Conservation (phyloP, 1,140 invertebrate species). For the Neodiprion lecontei region DNA sequence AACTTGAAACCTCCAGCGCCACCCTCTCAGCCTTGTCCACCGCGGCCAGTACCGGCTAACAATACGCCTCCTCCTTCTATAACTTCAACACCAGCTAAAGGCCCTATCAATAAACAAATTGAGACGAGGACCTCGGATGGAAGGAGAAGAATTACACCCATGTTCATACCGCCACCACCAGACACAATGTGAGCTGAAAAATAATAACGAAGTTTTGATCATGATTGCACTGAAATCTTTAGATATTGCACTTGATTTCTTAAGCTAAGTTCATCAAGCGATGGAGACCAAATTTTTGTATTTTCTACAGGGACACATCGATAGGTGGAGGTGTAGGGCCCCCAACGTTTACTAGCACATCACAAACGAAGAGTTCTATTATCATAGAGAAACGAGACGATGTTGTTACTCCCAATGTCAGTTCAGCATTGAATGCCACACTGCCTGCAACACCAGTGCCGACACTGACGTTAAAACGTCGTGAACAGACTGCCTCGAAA, state of each 20-base stretch:
- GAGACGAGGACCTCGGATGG: conserved; percentile 94
- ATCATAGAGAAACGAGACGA: conserved; percentile 82
- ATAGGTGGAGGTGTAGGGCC: conserved; percentile 41
- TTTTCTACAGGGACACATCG: conserved; percentile 63
- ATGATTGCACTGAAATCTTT: conserved; percentile 13
- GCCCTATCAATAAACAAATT: conserved; percentile 91
- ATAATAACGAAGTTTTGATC: conserved; percentile 1
- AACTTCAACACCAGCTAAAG: conserved; percentile 58
- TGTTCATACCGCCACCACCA: conserved; percentile 82
- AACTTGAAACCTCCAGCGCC: conserved; percentile 49
- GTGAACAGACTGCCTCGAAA: conserved; percentile 43
- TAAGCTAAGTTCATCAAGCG: background rate
- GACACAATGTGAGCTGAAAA: conserved; percentile 65
- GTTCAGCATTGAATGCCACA: conserved; percentile 59
- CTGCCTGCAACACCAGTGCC: conserved; percentile 36
- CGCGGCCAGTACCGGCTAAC: conserved; percentile 36
- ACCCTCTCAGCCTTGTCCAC: conserved; percentile 29
- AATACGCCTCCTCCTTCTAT: conserved; percentile 32
- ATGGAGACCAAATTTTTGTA: conserved; percentile 20
- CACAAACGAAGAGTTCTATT: conserved; percentile 82
- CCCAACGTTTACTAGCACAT: conserved; percentile 76
- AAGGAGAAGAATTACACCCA: conserved; percentile 92
- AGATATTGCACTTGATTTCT: background rate
- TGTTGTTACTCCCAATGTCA: conserved; percentile 71
- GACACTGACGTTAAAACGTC: conserved; percentile 49